Conservation (phyloP, 2,797 vertebrate genomes). For the Megaceryle alcyon region DNA sequence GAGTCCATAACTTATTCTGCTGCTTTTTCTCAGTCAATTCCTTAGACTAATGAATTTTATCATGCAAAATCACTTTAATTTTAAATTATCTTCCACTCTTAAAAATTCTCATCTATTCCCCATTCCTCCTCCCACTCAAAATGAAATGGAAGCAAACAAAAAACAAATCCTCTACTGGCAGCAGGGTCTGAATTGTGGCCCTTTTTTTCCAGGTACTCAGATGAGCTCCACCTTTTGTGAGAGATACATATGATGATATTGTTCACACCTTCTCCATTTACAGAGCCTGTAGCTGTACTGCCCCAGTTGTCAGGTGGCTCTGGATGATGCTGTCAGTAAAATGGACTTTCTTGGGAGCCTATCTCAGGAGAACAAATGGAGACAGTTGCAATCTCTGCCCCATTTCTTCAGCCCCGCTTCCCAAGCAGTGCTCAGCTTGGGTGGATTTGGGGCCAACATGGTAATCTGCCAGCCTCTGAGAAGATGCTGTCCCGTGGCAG, state of each 20-base stretch:
- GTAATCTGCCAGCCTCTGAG: neutral
- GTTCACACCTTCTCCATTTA: neutral
- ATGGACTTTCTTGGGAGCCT: neutral
- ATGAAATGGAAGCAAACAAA: neutral
- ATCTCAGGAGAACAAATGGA: neutral
- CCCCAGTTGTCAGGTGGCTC: neutral
- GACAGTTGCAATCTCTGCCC: accelerated
- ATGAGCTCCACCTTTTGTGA: neutral
- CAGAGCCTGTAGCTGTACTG: neutral
- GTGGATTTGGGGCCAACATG: neutral
- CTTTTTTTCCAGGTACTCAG: neutral
- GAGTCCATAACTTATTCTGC: neutral
- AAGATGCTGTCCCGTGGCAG: neutral
- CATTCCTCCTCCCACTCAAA: neutral
- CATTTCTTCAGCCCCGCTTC: neutral
- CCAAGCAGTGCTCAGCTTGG: neutral
- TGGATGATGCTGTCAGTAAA: neutral
- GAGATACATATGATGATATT: neutral
- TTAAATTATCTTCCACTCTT: neutral
- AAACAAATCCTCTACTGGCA: neutral
- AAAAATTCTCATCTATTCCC: neutral
- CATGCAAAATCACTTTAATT: neutral
- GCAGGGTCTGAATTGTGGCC: neutral
- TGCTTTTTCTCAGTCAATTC: neutral
- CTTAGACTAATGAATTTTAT: neutral